A percentile compares a stretch with the other conserved stretches of the same genome.
Conservation (phyloP, 1,140 invertebrate genomes). For the Vanessa tameamea region DNA sequence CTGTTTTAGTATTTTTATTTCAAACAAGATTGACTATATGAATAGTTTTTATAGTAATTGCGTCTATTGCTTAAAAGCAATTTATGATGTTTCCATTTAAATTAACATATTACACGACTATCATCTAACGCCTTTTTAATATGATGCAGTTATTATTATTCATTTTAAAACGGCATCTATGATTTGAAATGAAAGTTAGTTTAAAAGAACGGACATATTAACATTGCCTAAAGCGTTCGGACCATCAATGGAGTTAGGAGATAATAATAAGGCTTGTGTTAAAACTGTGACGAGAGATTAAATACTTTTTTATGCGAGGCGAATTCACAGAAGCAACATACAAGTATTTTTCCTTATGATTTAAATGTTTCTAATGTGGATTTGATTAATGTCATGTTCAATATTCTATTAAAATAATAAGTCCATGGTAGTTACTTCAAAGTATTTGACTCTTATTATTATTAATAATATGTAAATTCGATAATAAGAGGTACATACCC, state of each 20-base stretch:
- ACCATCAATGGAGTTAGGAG: slow-evolving; percentile 12
- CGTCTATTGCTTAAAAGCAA: background rate
- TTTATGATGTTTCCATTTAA: slow-evolving; percentile 4
- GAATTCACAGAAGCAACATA: background rate
- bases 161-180: slow-evolving; percentile 21
- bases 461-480: no score
- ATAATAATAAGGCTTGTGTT: slow-evolving; percentile 22
- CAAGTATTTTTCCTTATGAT: background rate
- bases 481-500: background rate
- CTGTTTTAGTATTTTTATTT: background rate
- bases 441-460: background rate
- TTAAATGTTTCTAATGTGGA: background rate
- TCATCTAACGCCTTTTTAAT: slow-evolving; percentile 16
- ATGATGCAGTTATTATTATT: slow-evolving; percentile 26
- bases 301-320: slow-evolving; percentile 1
- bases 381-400: background rate
- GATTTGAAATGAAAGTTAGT: slow-evolving; percentile 22
- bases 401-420: no score
- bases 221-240: slow-evolving; percentile 16
- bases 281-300: slow-evolving; percentile 4
- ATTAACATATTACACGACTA: slow-evolving; percentile 7
- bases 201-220: slow-evolving; percentile 16
- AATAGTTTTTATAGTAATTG: background rate
- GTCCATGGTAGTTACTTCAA: background rate
- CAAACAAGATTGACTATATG: background rate